Evolutionary conservation across 1,140 invertebrate species (phyloP), one percentile per base, ranked within the genome.

Genomic region (Procambarus virginalis): DNA sequence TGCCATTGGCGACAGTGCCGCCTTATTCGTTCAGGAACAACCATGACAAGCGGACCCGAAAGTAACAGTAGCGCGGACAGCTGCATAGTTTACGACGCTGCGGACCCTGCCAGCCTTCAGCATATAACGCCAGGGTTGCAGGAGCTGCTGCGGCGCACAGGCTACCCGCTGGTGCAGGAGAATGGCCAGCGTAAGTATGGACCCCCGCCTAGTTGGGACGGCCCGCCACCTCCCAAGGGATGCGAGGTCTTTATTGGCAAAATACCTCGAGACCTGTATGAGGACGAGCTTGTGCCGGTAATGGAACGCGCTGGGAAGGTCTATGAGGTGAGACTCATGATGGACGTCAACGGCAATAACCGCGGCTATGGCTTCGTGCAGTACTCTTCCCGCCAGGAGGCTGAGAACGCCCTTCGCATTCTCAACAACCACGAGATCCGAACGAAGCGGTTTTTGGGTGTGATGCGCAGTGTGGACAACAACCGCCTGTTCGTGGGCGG

Each of bases 221-320:
- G 92, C 90, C 94, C 91, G 22, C 51, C 93, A 12, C 93, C 94
- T 6, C 92, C 93, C 2, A 95, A 95, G 91, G 95, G 94, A 4
- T 96, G 95, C 93, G 97, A 98, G 94, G 94, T 98, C 20, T 98
- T 98, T 93, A 95, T 98, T 48, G 97, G 97, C 0, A 97, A 96
- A 93, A 95, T 98, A 14, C 97, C 97, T 0, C 94, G 96, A n/a
- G 95, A 97, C 93, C 94, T 96, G 81, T 97, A 95, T 93, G 97
- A 98, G 94, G 96, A 97, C 92, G 96, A 97, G 85, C 93, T 98
- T 8, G 95, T 97, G n/a, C 96, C 97, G 0, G 93, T 98, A 0
- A 97, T 98, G 93, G 93, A 94, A 64, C 64, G 90, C 48, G 93
- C 94, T 48, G 94, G 95, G 90, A 93, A 94, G 78, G 95, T 98